Percentiles rank a stretch among this genome's conserved stretches.
Conservation (phyloP, 2,113 vertebrate species). For the Irena cyanogastra region DNA sequence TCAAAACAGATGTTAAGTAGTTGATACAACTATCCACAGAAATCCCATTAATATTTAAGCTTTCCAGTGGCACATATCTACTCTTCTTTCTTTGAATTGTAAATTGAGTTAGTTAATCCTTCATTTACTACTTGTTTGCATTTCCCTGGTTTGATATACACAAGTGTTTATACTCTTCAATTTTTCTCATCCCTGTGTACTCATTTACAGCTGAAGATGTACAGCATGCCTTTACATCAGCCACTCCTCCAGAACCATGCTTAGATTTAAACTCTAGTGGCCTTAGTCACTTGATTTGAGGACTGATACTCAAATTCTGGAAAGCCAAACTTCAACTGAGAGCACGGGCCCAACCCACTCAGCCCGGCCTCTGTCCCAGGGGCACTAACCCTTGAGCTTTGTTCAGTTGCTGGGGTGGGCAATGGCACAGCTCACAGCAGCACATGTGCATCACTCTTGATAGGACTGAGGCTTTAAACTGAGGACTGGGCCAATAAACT, state of each 20-base stretch:
- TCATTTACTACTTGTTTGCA: conserved; percentile 48
- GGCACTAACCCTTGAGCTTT: accelerated
- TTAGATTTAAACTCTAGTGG: not conserved
- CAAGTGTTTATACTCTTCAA: not conserved
- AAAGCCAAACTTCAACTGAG: not conserved
- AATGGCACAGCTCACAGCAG: not conserved
- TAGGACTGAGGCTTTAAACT: not conserved
- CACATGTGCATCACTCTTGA: accelerated
- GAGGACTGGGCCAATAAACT: not conserved
- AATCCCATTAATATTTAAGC: conserved; percentile 41
- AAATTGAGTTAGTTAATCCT: conserved; percentile 47
- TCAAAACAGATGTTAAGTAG: conserved; percentile 36
- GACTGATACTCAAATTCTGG: not conserved
- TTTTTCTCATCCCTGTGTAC: not conserved
- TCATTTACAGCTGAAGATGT: not conserved
- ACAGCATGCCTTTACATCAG: not conserved
- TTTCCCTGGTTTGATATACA: conserved; percentile 8
- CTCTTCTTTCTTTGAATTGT: conserved; percentile 55
- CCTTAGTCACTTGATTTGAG: not conserved
- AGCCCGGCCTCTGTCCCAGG: not conserved
- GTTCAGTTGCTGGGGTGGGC: accelerated
- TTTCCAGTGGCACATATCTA: conserved; percentile 26
- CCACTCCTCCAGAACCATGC: not conserved
- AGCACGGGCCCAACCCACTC: not conserved
- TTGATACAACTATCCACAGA: conserved; percentile 23